These are phyloP conservation scores for Neodon shergylaensis DNA, from an alignment of 2,113 vertebrate species.

Conservation along the genomic window DNA sequence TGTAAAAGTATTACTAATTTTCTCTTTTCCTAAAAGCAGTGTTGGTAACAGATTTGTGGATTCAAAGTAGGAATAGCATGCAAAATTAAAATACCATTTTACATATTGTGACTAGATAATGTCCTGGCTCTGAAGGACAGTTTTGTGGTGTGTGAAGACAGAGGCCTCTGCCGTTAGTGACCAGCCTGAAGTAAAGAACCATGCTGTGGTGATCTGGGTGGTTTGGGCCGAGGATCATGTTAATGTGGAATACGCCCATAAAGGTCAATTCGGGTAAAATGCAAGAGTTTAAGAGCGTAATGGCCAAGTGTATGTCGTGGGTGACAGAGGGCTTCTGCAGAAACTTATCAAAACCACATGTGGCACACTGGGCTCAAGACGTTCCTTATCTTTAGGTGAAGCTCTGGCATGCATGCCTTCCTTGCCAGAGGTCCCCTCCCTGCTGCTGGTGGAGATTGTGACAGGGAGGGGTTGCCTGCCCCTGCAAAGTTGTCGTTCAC, in stretches of 20 bases:
- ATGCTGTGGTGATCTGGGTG: neutral
- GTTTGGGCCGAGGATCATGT: neutral
- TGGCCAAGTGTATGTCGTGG: neutral
- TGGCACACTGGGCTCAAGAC: neutral
- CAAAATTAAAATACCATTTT: neutral
- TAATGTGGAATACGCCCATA: neutral
- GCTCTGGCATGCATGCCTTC: neutral
- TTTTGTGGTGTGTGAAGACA: neutral
- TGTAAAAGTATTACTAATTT: neutral
- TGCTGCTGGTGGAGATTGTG: constrained; percentile 69
- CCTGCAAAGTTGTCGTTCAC: constrained; percentile 12
- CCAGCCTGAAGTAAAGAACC: neutral
- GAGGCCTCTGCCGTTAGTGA: neutral
- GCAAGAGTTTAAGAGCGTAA: neutral
- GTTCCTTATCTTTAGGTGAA: constrained; percentile 48
- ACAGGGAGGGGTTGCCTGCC: neutral
- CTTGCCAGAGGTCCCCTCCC: constrained; percentile 49
- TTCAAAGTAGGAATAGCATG: neutral
- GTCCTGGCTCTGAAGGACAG: constrained; percentile 21
- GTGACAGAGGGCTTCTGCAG: neutral
- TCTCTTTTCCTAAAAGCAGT: constrained; percentile 43
- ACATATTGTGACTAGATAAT: neutral
- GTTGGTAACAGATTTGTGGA: neutral
- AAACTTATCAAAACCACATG: constrained; percentile 53
- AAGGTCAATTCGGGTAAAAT: constrained; percentile 23